These are phyloP conservation scores for Myrmophylax atrothorax DNA, from an alignment of 2,113 vertebrate species.

Conservation along the genomic window DNA sequence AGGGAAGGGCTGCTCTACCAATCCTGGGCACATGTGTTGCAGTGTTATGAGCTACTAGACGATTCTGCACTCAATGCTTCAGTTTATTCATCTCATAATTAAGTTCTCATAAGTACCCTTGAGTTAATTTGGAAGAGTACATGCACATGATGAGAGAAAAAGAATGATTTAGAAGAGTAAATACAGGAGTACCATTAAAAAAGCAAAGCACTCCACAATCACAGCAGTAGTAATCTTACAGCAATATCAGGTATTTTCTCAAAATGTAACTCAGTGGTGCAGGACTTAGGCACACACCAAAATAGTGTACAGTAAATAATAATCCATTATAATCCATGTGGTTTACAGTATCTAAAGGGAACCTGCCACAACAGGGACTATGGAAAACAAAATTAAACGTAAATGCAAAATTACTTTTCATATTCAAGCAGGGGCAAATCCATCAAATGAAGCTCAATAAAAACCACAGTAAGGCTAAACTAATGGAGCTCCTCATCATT, in stretches of 20 bases:
- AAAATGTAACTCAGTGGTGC: background rate
- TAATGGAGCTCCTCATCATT: conserved; percentile 21
- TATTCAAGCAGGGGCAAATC: conserved; percentile 34
- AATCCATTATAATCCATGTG: conserved; percentile 13
- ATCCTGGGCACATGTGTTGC: rapidly evolving
- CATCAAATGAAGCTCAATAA: conserved; percentile 12
- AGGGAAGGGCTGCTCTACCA: background rate
- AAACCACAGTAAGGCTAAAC: conserved; percentile 36
- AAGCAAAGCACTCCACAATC: background rate
- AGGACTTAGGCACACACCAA: background rate
- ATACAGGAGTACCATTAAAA: background rate
- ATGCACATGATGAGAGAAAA: background rate
- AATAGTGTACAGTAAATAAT: background rate
- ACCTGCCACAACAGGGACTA: background rate
- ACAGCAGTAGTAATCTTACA: background rate
- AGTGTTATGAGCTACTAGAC: background rate
- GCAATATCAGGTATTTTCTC: conserved; percentile 11
- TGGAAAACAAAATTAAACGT: background rate
- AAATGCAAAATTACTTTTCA: conserved; percentile 23
- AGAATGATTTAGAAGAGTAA: background rate
- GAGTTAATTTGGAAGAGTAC: conserved; percentile 24
- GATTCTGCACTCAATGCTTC: background rate
- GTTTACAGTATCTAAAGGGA: background rate
- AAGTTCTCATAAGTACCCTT: conserved; percentile 25
- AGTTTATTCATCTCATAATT: background rate